These are phyloP conservation scores for Scolopax mira DNA, from an alignment of 2,113 vertebrate species.

Conservation along the genomic window DNA sequence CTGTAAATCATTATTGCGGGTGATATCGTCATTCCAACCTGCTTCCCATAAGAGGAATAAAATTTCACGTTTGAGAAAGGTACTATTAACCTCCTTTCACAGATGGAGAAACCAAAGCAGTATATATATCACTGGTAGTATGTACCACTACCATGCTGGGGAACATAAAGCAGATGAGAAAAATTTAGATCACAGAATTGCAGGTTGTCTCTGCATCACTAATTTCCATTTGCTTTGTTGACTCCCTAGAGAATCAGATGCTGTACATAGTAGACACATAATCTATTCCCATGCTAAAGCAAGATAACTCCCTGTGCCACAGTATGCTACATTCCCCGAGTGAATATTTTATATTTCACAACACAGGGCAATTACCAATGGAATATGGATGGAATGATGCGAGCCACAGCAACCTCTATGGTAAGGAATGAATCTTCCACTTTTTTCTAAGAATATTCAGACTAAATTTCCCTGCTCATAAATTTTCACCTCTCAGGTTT, in stretches of 20 bases:
- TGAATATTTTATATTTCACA: neutral
- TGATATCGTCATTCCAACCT: neutral
- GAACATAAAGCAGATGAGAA: neutral
- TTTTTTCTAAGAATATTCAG: neutral
- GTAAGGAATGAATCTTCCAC: neutral
- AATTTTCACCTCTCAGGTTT: neutral
- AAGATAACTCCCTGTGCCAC: neutral
- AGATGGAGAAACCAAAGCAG: neutral
- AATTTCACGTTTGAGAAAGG: neutral
- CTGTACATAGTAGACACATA: neutral
- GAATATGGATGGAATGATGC: neutral
- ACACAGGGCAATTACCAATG: neutral
- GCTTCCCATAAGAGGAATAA: neutral
- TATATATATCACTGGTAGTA: accelerated
- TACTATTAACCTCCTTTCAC: neutral
- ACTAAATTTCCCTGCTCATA: neutral
- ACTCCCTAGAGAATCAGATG: neutral
- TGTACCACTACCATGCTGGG: neutral
- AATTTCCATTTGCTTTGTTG: neutral
- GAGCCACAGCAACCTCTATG: neutral
- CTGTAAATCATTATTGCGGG: neutral
- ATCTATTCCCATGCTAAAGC: neutral
- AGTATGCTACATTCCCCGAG: neutral
- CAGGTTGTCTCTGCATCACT: neutral
- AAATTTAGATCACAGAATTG: neutral